phyloP scores from a whole-genome alignment of 2,113 vertebrate species.

The Hiodon alosoides region DNA sequence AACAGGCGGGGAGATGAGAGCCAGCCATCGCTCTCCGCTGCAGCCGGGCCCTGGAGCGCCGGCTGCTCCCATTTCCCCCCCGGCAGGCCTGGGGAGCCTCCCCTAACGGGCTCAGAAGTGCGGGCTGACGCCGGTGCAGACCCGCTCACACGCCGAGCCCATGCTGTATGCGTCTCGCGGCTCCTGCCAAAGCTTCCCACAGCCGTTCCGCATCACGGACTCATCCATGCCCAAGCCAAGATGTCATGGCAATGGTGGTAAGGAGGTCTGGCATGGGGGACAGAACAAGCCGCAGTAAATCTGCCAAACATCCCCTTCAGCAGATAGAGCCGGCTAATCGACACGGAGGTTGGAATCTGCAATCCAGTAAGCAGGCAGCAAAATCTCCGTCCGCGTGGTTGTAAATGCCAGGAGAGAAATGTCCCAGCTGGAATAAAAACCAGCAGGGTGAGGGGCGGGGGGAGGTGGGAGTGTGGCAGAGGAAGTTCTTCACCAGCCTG shows the following conservation, averaged over 20 bases:
- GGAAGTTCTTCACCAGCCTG: neutral
- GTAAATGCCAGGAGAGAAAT: conserved; percentile 19
- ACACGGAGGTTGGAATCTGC: conserved; percentile 11
- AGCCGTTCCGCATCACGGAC: conserved; percentile 25
- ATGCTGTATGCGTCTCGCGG: neutral
- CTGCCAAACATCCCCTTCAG: conserved; percentile 32
- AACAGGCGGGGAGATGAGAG: conserved; percentile 80
- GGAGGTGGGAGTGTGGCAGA: neutral
- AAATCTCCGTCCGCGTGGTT: conserved; percentile 18
- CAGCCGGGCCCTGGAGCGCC: conserved; percentile 12
- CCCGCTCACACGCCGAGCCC: conserved; percentile 3
- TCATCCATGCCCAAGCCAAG: conserved; percentile 24
- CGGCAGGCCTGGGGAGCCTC: neutral
- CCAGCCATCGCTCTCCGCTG: conserved; percentile 71
- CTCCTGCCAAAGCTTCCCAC: conserved; percentile 23
- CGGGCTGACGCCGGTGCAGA: neutral
- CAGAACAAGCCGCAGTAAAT: conserved; percentile 11
- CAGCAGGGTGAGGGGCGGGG: conserved; percentile 4
- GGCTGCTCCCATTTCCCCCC: neutral
- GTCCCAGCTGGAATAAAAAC: conserved; percentile 14
- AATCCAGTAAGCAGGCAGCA: conserved; percentile 15
- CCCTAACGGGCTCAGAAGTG: conserved; percentile 2
- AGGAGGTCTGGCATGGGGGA: conserved; percentile 26
- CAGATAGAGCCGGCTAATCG: conserved; percentile 12
- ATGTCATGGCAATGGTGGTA: conserved; percentile 31